Percentiles rank a stretch among this genome's conserved stretches.
Conservation (phyloP, 2,888 invertebrate species). For the Penaeus monodon region DNA sequence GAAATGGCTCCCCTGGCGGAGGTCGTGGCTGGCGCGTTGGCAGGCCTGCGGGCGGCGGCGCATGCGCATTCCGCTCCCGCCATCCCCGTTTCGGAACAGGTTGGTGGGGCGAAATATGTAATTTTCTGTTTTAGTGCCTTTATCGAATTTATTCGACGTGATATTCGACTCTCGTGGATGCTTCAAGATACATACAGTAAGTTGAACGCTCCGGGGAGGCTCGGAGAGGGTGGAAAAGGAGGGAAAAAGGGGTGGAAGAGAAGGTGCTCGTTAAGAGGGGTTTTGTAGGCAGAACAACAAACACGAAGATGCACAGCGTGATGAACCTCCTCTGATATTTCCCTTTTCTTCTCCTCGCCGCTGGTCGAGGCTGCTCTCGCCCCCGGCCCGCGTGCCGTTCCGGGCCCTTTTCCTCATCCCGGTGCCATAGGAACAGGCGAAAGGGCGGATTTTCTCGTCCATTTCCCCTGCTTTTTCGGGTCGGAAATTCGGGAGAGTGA, state of each 20-base stretch:
- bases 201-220: neutral
- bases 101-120: conserved; percentile 57
- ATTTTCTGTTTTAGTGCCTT: conserved; percentile 54
- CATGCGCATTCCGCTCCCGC: conserved; percentile 57
- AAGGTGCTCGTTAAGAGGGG: conserved; percentile 20
- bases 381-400: neutral
- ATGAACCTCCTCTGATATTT: conserved; percentile 25
- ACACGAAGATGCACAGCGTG: conserved; percentile 36
- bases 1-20: too few relatives aligned
- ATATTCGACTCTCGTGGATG: conserved; percentile 32
- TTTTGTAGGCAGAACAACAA: conserved; percentile 39
- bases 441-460: too few relatives aligned
- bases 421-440: too few relatives aligned
- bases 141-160: conserved; percentile 33
- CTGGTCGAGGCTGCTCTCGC: neutral
- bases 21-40: neutral
- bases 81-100: conserved; percentile 54
- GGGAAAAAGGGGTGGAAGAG: neutral
- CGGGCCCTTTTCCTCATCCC: too few relatives aligned
- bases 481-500: too few relatives aligned
- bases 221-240: neutral
- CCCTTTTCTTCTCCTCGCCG: neutral
- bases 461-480: too few relatives aligned
- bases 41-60: conserved; percentile 29
- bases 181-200: conserved; percentile 51